Conservation (phyloP, 37 sponge, comb jelly and placozoan genomes). For the Crambe crambe region DNA sequence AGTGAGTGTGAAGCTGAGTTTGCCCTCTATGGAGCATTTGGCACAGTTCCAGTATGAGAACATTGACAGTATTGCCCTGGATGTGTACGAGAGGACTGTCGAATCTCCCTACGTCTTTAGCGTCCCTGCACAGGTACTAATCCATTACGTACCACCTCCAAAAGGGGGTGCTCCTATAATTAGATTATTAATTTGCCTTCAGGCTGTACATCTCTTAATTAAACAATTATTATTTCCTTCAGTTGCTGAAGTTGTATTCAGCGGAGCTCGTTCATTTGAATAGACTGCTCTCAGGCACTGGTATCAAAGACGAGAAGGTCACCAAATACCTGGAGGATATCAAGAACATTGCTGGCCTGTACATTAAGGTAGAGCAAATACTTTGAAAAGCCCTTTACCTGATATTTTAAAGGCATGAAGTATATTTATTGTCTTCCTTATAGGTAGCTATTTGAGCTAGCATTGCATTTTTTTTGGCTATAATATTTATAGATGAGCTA, state of each 20-base stretch:
- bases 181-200: no score
- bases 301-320: background rate
- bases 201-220: no score
- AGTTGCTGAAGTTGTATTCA: conserved; percentile 50
- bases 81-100: conserved; percentile 31
- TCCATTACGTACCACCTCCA: background rate
- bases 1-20: conserved; percentile 49
- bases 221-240: no score
- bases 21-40: conserved; percentile 27
- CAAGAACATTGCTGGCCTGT: conserved; percentile 8
- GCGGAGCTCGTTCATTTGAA: conserved; percentile 12
- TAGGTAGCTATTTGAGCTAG: no score
- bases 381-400: no score
- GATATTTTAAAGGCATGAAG: background rate
- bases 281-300: background rate
- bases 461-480: no score
- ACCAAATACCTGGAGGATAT: conserved; percentile 48
- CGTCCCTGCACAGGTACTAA: conserved; percentile 57
- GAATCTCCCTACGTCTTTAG: conserved; percentile 59
- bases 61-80: conserved; percentile 12
- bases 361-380: conserved; percentile 33
- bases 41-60: conserved; percentile 51
- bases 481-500: no score
- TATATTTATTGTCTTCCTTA: no score
- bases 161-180: no score